phyloP scores from a whole-genome alignment of 1,140 invertebrate genomes.

The Plectrocnemia conspersa region DNA sequence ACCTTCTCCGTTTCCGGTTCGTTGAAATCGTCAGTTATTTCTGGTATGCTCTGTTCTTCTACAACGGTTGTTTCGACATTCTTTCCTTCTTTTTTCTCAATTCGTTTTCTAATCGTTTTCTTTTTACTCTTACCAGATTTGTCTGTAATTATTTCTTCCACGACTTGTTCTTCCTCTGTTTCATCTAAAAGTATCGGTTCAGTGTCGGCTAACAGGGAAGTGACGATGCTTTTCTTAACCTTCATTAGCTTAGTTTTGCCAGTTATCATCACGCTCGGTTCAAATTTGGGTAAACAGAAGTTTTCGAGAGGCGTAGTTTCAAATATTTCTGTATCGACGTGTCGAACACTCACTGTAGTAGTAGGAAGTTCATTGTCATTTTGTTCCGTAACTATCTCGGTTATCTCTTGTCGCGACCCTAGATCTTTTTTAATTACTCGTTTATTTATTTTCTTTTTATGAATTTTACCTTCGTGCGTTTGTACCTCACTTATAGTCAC shows the following conservation, averaged over 20 bases:
- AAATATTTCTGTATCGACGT: constrained; percentile 10
- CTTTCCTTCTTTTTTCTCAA: constrained; percentile 29
- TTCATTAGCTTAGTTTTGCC: constrained; percentile 12
- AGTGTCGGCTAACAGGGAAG: constrained; percentile 36
- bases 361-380: constrained; percentile 41
- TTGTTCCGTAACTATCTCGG: constrained; percentile 42
- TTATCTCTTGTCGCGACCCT: constrained; percentile 39
- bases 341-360: constrained; percentile 38
- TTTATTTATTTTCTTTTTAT: constrained; percentile 31
- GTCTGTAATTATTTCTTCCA: neutral
- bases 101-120: constrained; percentile 33
- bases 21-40: constrained; percentile 11
- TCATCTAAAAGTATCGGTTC: constrained; percentile 34
- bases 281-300: neutral
- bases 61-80: constrained; percentile 30
- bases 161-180: constrained; percentile 18
- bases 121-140: constrained; percentile 9
- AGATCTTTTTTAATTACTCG: constrained; percentile 39
- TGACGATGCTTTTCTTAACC: constrained; percentile 41
- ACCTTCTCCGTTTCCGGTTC: neutral
- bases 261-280: constrained; percentile 3
- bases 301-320: constrained; percentile 15
- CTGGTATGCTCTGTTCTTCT: constrained; percentile 13
- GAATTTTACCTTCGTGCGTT: constrained; percentile 36
- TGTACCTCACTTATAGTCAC: constrained; percentile 43